Conservation (phyloP, 2,888 invertebrate species). For the Nesidiocoris tenuis region DNA sequence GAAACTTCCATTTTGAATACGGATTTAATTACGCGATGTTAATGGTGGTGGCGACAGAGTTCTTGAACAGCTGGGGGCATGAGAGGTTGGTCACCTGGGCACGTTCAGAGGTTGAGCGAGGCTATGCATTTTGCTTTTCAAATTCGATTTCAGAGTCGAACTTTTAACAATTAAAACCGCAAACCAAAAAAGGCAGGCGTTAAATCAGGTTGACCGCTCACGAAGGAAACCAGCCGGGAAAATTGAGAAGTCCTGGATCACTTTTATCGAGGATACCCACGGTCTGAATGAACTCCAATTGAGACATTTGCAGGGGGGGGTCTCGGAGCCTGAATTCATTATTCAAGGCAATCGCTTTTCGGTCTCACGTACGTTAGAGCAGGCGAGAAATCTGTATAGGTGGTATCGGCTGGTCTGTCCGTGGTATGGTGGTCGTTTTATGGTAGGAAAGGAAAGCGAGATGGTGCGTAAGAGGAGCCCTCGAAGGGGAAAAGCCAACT, state of each 20-base stretch:
- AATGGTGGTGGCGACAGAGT: no score
- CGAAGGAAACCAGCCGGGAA: neutral
- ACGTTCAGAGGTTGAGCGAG: no score
- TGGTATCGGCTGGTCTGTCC: neutral
- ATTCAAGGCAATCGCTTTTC: slow-evolving; percentile 17
- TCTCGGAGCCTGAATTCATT: slow-evolving; percentile 16
- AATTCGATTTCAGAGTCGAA: no score
- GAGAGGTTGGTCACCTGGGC: no score
- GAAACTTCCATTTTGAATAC: no score
- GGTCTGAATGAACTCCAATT: neutral
- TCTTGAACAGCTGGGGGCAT: no score
- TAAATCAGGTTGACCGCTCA: no score
- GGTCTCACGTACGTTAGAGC: neutral
- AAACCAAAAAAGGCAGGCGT: no score
- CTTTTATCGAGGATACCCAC: neutral
- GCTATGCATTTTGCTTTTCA: no score
- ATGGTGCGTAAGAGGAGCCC: neutral
- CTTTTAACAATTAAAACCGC: no score
- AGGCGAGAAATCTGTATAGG: neutral
- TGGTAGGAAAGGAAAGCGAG: neutral
- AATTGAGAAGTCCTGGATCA: neutral
- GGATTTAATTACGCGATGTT: no score
- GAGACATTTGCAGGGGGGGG: neutral
- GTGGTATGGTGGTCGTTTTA: neutral
- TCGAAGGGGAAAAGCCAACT: slow-evolving; percentile 11